Conservation (phyloP, 2,888 invertebrate genomes). For the Ormyrus pomaceus region DNA sequence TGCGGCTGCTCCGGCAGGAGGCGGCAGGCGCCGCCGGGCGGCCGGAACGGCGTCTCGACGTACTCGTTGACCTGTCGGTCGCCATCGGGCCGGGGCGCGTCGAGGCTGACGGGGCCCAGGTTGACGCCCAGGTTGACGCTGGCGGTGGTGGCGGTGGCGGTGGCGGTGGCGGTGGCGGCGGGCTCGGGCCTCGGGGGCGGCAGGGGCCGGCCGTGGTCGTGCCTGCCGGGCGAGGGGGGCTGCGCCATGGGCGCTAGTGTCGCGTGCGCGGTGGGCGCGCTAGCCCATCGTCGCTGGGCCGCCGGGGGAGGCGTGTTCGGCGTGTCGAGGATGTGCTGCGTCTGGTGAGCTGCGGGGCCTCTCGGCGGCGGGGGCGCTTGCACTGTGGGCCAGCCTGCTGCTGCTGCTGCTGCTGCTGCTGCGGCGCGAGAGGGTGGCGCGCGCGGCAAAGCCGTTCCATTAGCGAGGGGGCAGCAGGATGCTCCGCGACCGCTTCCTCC, state of each 20-base stretch:
- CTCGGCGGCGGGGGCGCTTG: slow-evolving; percentile 65
- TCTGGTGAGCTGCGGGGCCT: slow-evolving; percentile 45
- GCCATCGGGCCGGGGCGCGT: slow-evolving; percentile 88
- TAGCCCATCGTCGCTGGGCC: slow-evolving; percentile 53
- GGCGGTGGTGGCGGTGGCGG: slow-evolving; percentile 56
- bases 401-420: slow-evolving; percentile 54
- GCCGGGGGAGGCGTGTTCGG: slow-evolving; percentile 60
- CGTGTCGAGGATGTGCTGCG: slow-evolving; percentile 51
- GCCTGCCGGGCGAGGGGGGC: slow-evolving; percentile 59
- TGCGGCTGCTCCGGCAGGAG: slow-evolving; percentile 7
- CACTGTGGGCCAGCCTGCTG: slow-evolving; percentile 62
- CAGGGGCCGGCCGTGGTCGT: slow-evolving; percentile 72
- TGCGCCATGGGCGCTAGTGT: slow-evolving; percentile 78
- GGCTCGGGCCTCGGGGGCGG: slow-evolving; percentile 61
- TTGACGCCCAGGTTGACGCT: slow-evolving; percentile 16
- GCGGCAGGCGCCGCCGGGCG: not conserved
- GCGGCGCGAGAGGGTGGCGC: slow-evolving; percentile 73
- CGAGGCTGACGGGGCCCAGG: slow-evolving; percentile 72
- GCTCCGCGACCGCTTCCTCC: slow-evolving; percentile 75
- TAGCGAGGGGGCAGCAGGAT: slow-evolving; percentile 71
- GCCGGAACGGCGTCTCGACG: slow-evolving; percentile 90
- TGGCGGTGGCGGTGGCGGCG: slow-evolving; percentile 31
- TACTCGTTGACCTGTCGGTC: slow-evolving; percentile 94
- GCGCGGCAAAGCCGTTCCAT: slow-evolving; percentile 74
- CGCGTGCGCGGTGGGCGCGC: slow-evolving; percentile 73